A percentile compares a stretch with the other conserved stretches of the same genome.
These are phyloP conservation scores for Philereme transversata DNA, from an alignment of 2,888 invertebrate species.

Conservation along the genomic window DNA sequence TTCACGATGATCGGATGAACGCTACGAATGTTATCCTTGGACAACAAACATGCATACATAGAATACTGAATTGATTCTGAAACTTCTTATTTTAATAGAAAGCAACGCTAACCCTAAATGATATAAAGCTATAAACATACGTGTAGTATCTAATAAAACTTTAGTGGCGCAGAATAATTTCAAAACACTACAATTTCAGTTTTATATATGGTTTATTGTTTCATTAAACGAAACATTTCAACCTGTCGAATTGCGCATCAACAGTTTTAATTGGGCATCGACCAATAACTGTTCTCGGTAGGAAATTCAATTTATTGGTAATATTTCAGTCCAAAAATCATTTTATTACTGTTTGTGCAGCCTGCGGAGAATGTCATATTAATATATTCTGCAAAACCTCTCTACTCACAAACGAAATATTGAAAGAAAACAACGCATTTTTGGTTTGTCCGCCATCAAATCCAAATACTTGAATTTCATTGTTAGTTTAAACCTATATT, in stretches of 20 bases:
- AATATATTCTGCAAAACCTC: slow-evolving; percentile 12
- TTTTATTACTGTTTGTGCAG: slow-evolving; percentile 17
- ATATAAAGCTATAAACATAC: neutral
- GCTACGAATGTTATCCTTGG: no score
- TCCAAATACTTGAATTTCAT: no score
- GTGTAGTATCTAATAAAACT: neutral
- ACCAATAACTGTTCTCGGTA: slow-evolving; percentile 19
- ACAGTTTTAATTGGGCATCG: slow-evolving; percentile 24
- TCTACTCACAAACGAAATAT: slow-evolving; percentile 4
- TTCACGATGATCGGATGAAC: no score
- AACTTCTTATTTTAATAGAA: no score
- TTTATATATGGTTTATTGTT: slow-evolving; percentile 7
- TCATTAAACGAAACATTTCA: slow-evolving; percentile 11
- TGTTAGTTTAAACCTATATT: no score
- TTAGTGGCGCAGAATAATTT: neutral
- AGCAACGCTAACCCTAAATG: no score
- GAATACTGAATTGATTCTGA: no score
- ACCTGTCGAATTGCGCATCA: slow-evolving; percentile 20
- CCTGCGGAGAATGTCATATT: slow-evolving; percentile 3
- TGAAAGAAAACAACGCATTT: neutral
- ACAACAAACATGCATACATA: no score
- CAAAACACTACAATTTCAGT: neutral
- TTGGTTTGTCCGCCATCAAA: no score
- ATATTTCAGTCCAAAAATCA: slow-evolving; percentile 27
- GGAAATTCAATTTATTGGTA: slow-evolving; percentile 24